Evolutionary conservation across 2,797 vertebrate genomes (phyloP), one percentile per base, ranked within the genome.

Genomic region (Darevskia mixta): DNA sequence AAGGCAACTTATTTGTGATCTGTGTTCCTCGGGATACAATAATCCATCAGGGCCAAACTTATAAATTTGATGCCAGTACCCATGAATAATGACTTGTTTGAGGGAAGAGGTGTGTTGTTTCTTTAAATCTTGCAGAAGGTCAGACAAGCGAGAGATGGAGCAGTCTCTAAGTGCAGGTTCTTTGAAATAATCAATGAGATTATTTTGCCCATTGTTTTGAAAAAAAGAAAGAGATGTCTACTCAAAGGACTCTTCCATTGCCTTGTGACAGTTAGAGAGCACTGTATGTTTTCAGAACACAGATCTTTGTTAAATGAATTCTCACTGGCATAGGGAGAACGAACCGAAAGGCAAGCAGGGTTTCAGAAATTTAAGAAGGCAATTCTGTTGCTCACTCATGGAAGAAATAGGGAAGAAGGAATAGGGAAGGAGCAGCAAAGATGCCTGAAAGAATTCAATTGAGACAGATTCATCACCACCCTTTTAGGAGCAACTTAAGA

Each of bases 161-260:
- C 94, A 87, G 88, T 84, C 90, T 92, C 88, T 49, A 90, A 88
- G 91, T 89, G 92, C 87, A 89, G 93, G 58, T 91, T 94, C 10
- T 81, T 81, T 89, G 76, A 79, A 73, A 83, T 79, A 92, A 94
- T 89, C 93, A 94, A 94, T 92, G 92, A 92, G 29, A 92, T 92
- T 87, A 86, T 86, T 71, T 35, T 90, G 55, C 72, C 92, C 90
- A 87, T 84, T 90, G 93, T 88, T 80, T 82, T 72, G 91, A 89
- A 88, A 80, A 75, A 92, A 55, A 55, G 2, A 11, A 3, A 55
- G 49, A 64, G 61, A 64, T 93, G 87, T 91, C 93, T 94, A 93
- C 90, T 80, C 90, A 79, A 85, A 83, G 35, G 35, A 17, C 90
- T 89, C 92, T 86, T 64, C 80, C 0, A 0, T 83, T 92, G 87